These are phyloP conservation scores for Chymomyza fuscimana DNA, from an alignment of 2,888 invertebrate species.

Conservation along the genomic window DNA sequence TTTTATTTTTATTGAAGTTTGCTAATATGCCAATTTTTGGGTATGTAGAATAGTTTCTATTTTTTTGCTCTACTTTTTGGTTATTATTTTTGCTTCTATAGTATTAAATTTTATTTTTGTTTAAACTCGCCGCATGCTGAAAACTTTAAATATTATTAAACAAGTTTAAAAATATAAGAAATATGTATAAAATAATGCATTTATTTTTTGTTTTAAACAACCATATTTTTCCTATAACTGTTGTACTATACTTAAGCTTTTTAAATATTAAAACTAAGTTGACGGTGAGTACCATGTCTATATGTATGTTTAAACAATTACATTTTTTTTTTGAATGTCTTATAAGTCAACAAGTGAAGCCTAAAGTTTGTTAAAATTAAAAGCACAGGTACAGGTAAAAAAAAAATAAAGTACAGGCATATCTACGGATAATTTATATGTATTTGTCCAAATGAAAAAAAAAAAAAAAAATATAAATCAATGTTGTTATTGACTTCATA, in stretches of 20 bases:
- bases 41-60: too few relatives aligned
- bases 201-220: not conserved
- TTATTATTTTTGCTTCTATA: too few relatives aligned
- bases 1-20: too few relatives aligned
- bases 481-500: slow-evolving; percentile 74
- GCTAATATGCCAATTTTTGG: too few relatives aligned
- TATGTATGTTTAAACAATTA: not conserved
- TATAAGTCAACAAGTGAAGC: not conserved
- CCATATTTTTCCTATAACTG: not conserved
- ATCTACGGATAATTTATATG: not conserved
- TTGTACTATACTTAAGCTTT: not conserved
- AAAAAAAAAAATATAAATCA: slow-evolving; percentile 62
- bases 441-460: slow-evolving; percentile 11
- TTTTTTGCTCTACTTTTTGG: too few relatives aligned
- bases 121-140: too few relatives aligned
- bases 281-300: not conserved
- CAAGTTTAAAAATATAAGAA: not conserved
- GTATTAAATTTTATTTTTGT: too few relatives aligned
- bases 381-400: not conserved
- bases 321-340: not conserved
- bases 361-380: not conserved
- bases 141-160: too few relatives aligned
- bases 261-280: not conserved
- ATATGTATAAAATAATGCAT: not conserved
- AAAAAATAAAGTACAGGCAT: not conserved